These are phyloP conservation scores for Allygus modestus DNA, from an alignment of 2,888 invertebrate genomes.

Conservation along the genomic window DNA sequence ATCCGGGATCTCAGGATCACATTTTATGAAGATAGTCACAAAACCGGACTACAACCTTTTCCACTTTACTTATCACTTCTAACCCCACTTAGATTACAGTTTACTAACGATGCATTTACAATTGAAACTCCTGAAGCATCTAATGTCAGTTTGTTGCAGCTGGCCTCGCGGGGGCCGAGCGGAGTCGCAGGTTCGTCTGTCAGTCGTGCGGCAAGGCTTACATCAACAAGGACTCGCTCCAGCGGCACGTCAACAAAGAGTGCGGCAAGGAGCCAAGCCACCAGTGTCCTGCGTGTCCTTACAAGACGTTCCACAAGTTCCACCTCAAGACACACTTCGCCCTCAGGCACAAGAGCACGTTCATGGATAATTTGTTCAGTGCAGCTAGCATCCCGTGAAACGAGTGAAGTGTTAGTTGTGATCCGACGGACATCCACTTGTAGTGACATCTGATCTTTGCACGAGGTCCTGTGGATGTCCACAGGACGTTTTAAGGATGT, in stretches of 20 bases:
- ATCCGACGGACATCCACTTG: too few species aligned
- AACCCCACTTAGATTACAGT: too few species aligned
- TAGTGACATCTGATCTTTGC: too few species aligned
- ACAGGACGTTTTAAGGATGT: too few species aligned
- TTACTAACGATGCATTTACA: too few species aligned
- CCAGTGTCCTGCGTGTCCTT: conserved; percentile 61
- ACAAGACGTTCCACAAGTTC: conserved; percentile 65
- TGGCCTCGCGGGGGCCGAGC: background rate
- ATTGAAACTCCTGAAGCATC: too few species aligned
- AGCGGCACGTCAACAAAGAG: conserved; percentile 64
- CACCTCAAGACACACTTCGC: conserved; percentile 62
- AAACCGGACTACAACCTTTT: too few species aligned
- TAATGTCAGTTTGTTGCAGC: background rate
- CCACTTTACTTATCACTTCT: background rate
- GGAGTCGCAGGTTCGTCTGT: conserved; percentile 59
- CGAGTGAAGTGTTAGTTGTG: background rate
- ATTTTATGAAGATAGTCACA: too few species aligned
- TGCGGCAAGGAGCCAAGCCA: conserved; percentile 64
- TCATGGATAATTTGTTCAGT: background rate
- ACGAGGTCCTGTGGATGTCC: too few species aligned
- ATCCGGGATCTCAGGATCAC: too few species aligned
- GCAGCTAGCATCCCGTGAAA: background rate
- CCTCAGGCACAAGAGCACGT: conserved; percentile 14
- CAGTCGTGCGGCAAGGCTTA: conserved; percentile 64
- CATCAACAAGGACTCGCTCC: conserved; percentile 63